A percentile compares a stretch with the other conserved stretches of the same genome.
phyloP scores from a whole-genome alignment of 2,113 vertebrate genomes.

The Cynocephalus volans region DNA sequence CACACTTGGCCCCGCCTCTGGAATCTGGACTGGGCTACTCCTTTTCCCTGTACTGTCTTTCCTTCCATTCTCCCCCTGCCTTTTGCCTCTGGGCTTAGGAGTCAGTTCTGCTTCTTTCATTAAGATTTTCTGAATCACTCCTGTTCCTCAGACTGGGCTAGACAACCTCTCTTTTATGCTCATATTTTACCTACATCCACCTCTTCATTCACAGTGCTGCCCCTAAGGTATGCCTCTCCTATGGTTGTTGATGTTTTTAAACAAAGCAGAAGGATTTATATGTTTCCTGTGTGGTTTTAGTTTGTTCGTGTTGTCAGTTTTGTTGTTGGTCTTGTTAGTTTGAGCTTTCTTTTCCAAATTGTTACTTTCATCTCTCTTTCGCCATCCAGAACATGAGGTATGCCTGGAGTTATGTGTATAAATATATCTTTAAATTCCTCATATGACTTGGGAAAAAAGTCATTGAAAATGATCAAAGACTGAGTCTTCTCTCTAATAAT shows the following conservation, averaged over 20 bases:
- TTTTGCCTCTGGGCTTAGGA: not conserved
- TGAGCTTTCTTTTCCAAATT: not conserved
- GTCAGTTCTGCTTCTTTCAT: not conserved
- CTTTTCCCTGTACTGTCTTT: too few species aligned
- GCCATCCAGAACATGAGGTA: too few species aligned
- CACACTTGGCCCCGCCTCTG: not conserved
- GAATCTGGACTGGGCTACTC: rapidly evolving
- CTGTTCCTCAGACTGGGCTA: not conserved
- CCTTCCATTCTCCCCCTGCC: too few species aligned
- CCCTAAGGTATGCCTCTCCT: not conserved
- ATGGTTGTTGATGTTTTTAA: not conserved
- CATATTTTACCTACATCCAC: not conserved
- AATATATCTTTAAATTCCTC: not conserved
- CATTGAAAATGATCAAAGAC: not conserved
- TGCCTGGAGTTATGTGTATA: not conserved
- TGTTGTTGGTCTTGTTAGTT: not conserved
- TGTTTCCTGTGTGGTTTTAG: not conserved
- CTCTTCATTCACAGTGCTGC: not conserved
- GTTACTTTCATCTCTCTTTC: not conserved
- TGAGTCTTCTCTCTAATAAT: not conserved
- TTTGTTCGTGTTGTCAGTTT: not conserved
- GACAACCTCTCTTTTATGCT: too few species aligned
- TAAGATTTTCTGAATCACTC: not conserved
- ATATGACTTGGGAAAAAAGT: not conserved
- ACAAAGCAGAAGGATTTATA: not conserved